Percentiles rank a stretch among this genome's conserved stretches.
Conservation (phyloP, 1,140 invertebrate genomes). For the Centruroides sculpturatus region DNA sequence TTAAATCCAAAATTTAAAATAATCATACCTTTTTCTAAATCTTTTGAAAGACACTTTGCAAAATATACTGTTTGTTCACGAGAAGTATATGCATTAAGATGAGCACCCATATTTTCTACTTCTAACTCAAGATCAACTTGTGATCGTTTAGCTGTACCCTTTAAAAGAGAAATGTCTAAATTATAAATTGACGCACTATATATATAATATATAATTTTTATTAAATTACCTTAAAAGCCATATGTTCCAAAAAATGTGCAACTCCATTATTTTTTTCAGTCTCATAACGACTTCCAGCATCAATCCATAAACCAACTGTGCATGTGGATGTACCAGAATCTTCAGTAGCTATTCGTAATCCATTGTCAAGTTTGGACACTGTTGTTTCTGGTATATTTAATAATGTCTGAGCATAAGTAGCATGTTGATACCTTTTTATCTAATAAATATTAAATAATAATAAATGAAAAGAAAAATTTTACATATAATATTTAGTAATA, state of each 20-base stretch:
- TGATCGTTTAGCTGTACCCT: slow-evolving; percentile 85
- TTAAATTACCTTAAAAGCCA: slow-evolving; percentile 82
- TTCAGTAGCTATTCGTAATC: slow-evolving; percentile 86
- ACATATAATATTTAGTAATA: no score
- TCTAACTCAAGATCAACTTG: slow-evolving; percentile 92
- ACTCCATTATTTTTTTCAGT: slow-evolving; percentile 90
- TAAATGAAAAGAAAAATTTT: no score
- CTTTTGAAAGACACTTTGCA: slow-evolving; percentile 89
- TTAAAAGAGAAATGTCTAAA: background rate
- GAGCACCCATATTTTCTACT: slow-evolving; percentile 98
- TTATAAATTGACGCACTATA: background rate
- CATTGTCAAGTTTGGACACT: slow-evolving; percentile 72
- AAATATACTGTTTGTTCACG: slow-evolving; percentile 99
- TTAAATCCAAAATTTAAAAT: no score
- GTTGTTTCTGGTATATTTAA: slow-evolving; percentile 81
- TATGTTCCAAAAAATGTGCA: slow-evolving; percentile 99
- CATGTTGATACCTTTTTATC: no score
- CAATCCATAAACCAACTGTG: slow-evolving; percentile 98
- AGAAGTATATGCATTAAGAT: slow-evolving; percentile 98
- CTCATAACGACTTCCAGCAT: slow-evolving; percentile 95
- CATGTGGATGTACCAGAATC: slow-evolving; percentile 87
- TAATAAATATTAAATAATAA: no score
- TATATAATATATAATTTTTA: background rate
- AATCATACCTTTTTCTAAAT: slow-evolving; percentile 47
- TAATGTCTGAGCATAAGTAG: slow-evolving; percentile 22